Evolutionary conservation across 2,113 vertebrate genomes (phyloP), one percentile per base, ranked within the genome.

Genomic region (Boulengerochromis microlepis): DNA sequence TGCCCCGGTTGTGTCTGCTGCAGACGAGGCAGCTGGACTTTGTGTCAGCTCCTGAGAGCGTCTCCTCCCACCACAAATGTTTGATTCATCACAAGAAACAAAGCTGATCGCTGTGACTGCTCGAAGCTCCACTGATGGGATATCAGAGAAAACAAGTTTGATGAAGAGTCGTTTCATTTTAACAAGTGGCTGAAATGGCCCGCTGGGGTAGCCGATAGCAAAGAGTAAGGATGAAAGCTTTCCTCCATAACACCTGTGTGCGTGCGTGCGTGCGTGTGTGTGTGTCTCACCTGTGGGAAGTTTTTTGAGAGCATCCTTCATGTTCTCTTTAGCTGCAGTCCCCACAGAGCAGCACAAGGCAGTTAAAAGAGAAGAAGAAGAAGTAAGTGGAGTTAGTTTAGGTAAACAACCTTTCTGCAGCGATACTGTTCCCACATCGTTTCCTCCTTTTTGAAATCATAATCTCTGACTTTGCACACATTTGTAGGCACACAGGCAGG

Each of bases 381-480:
- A 7, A 64, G 59, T 64, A 13, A 86, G 76, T 18, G 24, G 18
- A 76, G 57, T 85, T 82, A 3, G 16, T 84, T 84, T 10, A 85
- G 35, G 76, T 90, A 89, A 92, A 90, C 87, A 87, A 83, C 84
- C 56, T 57, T 90, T 56, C 82, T 56, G 61, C 56, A 15, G 6
- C 8, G 5, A 53, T 15, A 8, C 83, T 69, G 24, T 80, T 83
- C 86, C 47, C 71, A 31, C 10, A 71, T 86, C 71, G 18, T 59
- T 87, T 16, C 8, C 61, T 61, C 40, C 19, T 50, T 86, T 92
- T 90, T 9, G 24, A 47, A 74, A 84, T 85, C 53, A n/a, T 66
- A 66, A 93, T 90, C 84, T 81, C 74, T 84, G 19, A 57, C 59
- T 88, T 76, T 59, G 74, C 66, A 16, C 88, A 87, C 61, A 91